phyloP scores from a whole-genome alignment of 2,113 vertebrate genomes.

The Leucopsar rothschildi region DNA sequence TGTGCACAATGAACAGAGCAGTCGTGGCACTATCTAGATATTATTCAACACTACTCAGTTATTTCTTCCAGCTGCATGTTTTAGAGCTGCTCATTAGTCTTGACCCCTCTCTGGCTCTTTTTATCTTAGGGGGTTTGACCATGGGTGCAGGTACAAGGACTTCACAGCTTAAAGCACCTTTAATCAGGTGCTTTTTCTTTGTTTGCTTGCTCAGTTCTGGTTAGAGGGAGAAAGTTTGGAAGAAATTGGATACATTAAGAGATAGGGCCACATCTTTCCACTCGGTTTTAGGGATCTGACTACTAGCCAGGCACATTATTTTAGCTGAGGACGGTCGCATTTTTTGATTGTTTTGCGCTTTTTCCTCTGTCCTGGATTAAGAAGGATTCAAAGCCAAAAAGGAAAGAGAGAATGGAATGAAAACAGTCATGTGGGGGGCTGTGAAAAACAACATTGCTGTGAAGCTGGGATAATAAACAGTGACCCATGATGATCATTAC shows the following conservation, averaged over 20 bases:
- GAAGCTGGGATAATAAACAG: conserved; percentile 50
- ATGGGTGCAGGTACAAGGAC: not conserved
- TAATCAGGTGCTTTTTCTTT: not conserved
- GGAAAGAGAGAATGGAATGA: conserved; percentile 21
- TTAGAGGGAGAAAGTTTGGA: not conserved
- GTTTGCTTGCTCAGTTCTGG: not conserved
- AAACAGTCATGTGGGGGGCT: conserved; percentile 12
- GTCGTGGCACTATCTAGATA: not conserved
- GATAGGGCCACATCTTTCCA: not conserved
- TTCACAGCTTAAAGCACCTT: not conserved
- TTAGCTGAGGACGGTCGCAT: not conserved
- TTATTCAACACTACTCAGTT: not conserved
- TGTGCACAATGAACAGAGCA: not conserved
- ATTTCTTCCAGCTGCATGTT: not conserved
- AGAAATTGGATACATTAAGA: not conserved
- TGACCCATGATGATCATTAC: not conserved
- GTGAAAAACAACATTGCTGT: conserved; percentile 27
- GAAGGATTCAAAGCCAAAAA: not conserved
- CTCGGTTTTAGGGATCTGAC: not conserved
- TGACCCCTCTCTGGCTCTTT: not conserved
- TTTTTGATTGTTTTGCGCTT: not conserved
- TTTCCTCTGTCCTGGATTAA: not conserved
- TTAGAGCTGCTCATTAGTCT: not conserved
- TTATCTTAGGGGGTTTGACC: not conserved
- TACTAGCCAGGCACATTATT: not conserved